Percentiles rank a stretch among this genome's conserved stretches.
These are phyloP conservation scores for Lucinisca nassula DNA, from an alignment of 2,888 invertebrate species.

Conservation along the genomic window DNA sequence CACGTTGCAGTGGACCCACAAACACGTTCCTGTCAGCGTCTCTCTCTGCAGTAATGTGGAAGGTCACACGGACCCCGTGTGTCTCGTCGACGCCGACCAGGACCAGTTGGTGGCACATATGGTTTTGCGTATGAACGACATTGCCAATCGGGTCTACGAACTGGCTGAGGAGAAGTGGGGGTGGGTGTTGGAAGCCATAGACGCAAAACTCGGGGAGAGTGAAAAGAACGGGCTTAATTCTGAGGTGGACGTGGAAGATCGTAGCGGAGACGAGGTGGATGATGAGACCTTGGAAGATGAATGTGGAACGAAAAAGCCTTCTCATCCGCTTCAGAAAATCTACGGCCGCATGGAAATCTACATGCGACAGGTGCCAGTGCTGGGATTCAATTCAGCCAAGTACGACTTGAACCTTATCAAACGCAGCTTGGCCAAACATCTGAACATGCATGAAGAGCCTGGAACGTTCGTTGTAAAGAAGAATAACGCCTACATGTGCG, in stretches of 20 bases:
- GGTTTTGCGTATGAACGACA: slow-evolving; percentile 27
- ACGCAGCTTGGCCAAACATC: slow-evolving; percentile 28
- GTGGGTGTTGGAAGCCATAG: slow-evolving; percentile 42
- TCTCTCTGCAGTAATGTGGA: slow-evolving; percentile 53
- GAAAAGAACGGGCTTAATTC: background rate
- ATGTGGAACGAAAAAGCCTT: background rate
- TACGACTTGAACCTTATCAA: slow-evolving; percentile 66
- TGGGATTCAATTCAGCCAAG: slow-evolving; percentile 64
- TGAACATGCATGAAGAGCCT: slow-evolving; percentile 36
- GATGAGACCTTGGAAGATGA: background rate
- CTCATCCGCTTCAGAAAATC: slow-evolving; percentile 22
- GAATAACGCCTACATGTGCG: slow-evolving; percentile 48
- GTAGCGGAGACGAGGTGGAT: background rate
- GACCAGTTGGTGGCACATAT: slow-evolving; percentile 28
- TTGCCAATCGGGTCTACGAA: slow-evolving; percentile 22
- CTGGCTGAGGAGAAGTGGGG: slow-evolving; percentile 48
- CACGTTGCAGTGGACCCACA: slow-evolving; percentile 41
- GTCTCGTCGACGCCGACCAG: slow-evolving; percentile 45
- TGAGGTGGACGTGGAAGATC: background rate
- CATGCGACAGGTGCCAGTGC: slow-evolving; percentile 41
- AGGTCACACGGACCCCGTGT: slow-evolving; percentile 36
- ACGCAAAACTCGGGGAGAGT: slow-evolving; percentile 13
- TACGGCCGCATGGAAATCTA: slow-evolving; percentile 31
- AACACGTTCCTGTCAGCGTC: slow-evolving; percentile 54
- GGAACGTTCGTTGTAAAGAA: slow-evolving; percentile 44